These are phyloP conservation scores for Drosophila ercepeae DNA, from an alignment of 1,140 invertebrate species.

Conservation along the genomic window DNA sequence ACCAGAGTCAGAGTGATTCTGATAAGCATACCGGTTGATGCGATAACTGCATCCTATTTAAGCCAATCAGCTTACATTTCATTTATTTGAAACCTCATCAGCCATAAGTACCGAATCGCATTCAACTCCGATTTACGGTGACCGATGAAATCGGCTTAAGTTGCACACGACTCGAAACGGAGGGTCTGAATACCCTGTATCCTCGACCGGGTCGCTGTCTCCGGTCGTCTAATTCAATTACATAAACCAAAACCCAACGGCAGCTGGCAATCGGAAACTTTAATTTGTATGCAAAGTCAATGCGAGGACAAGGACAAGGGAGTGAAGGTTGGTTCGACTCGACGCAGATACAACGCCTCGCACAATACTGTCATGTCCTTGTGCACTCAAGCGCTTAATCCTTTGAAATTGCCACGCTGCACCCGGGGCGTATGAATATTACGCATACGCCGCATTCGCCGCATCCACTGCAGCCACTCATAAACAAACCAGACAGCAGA, in stretches of 20 bases:
- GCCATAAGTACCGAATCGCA: neutral
- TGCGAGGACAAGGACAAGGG: conserved; percentile 8
- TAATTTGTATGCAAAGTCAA: conserved; percentile 80
- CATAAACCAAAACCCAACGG: conserved; percentile 57
- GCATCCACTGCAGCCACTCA: conserved; percentile 38
- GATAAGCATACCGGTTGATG: neutral
- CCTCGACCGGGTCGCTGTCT: conserved; percentile 43
- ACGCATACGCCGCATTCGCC: conserved; percentile 64
- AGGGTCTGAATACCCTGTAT: neutral
- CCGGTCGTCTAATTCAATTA: conserved; percentile 67
- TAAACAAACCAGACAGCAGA: conserved; percentile 69
- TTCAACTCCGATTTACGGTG: conserved; percentile 28
- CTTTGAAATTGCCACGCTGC: conserved; percentile 69
- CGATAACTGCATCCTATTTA: conserved; percentile 6
- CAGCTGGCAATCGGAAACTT: conserved; percentile 55
- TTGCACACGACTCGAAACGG: neutral
- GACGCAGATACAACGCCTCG: neutral
- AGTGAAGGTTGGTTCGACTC: neutral
- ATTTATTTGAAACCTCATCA: conserved; percentile 18
- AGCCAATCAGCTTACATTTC: conserved; percentile 19
- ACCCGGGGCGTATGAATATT: conserved; percentile 51
- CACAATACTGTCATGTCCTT: conserved; percentile 64
- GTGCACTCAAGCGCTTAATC: conserved; percentile 73
- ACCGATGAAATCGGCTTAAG: conserved; percentile 3
- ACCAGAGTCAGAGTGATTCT: no score